Evolutionary conservation across 2,113 vertebrate species (phyloP), one percentile per base, ranked within the genome.

Genomic region (Aleadryas rufinucha): DNA sequence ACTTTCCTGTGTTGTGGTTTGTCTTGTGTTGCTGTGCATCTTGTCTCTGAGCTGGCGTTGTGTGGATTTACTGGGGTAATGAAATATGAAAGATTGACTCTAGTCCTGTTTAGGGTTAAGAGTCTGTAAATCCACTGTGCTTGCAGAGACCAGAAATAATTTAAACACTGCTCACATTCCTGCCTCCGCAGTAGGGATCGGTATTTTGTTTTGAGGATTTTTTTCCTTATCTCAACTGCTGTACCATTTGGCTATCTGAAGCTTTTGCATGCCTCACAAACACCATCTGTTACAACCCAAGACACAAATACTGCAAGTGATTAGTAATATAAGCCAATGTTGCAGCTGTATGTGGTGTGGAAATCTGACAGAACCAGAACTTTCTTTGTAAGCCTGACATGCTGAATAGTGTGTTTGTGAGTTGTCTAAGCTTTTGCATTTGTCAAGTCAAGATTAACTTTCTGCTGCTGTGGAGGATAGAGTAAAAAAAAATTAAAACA

Each of bases 281-380:
- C 95, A 97, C 96, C 97, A 98, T 98, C 97, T 97, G 97, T 97
- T 97, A 96, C 76, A 97, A 92, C 84, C 92, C 96, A 91, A 97
- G 95, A 97, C 85, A 92, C 47, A 69, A 96, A 94, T 90, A 95
- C 88, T 95, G 92, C 74, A 63, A 96, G 75, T 87, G 95, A 97
- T 97, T 97, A 97, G 93, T 94, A 94, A 93, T 97, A 89, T 63
- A 97, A 97, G 82, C 87, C 93, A 88, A 86, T 77, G 71, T 84
- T 96, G 88, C 94, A 97, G 93, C 93, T 97, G 84, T 91, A 93
- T 49, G n/a, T 96, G 92, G 89, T 76, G 80, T 76, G 84, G 88
- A 90, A 96, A 96, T 84, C 63, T 95, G 94, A 97, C 65, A 96
- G 94, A 96, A 92, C 74, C 84, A 92, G 91, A 93, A 70, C 95